Percentiles rank a stretch among this genome's conserved stretches.
Evolutionary conservation across 2,113 vertebrate species (phyloP).

Genomic region (Tor tambroides): DNA sequence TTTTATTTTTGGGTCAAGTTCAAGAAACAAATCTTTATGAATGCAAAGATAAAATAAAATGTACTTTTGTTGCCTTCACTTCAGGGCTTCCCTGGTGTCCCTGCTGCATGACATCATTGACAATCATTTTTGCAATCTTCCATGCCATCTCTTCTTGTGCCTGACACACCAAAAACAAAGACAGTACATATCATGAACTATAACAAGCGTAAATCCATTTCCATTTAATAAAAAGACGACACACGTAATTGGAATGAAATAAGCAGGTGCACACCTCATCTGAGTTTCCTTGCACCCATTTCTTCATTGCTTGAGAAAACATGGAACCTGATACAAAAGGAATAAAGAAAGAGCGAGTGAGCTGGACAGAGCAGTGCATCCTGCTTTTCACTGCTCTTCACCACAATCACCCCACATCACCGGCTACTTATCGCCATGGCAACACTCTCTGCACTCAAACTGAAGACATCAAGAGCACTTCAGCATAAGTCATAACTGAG

Average conservation of each 20-base stretch:
- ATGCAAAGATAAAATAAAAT: background rate
- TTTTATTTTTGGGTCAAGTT: background rate
- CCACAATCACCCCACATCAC: conserved; percentile 44
- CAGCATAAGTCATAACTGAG: conserved; percentile 24
- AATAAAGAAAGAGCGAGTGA: background rate
- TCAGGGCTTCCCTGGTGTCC: conserved; percentile 81
- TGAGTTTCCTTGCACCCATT: conserved; percentile 90
- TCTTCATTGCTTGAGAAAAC: conserved; percentile 94
- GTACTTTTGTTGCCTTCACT: conserved; percentile 85
- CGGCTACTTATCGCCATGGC: conserved; percentile 49
- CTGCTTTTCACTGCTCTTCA: conserved; percentile 37
- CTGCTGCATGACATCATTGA: conserved; percentile 96
- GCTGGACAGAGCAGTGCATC: background rate
- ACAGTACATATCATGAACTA: background rate
- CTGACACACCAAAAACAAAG: conserved; percentile 67
- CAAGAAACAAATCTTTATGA: background rate
- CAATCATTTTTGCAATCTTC: conserved; percentile 99
- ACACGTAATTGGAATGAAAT: background rate
- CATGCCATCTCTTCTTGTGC: conserved; percentile 99
- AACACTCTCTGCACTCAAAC: conserved; percentile 49
- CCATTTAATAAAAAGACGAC: background rate
- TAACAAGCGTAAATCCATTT: background rate
- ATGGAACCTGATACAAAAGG: conserved; percentile 79
- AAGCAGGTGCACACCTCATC: conserved; percentile 79
- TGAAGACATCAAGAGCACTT: conserved; percentile 41